Base-by-base conservation (phyloP, 2,888 invertebrate species). In the Aspidiotus rigidus region DNA sequence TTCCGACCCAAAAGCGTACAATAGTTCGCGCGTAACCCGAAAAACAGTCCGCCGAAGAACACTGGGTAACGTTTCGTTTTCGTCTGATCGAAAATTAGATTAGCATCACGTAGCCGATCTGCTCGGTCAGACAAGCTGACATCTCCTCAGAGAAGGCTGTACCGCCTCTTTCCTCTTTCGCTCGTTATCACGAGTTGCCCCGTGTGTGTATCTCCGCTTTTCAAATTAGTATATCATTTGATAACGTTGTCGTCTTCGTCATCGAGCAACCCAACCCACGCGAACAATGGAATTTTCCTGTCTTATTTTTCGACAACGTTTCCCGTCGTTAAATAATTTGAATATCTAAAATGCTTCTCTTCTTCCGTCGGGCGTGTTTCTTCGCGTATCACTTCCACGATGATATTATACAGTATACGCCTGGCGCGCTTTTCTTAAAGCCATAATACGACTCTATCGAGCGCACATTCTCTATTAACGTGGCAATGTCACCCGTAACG, bases 281-380 rank as follows among this genome's bases (percentile, higher is more conserved):
- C 16, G 39, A 59, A 59, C 59, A 59, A 59, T 59, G 28, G 17
- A 28, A 28, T 28, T 59, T 59, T 16, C 2, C 9, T 10, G 59
- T 59, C 59, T 59, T 59, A 59, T 59, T 59, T 59, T 28, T 59
- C 8, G 59, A 16, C 13, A 28, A 13, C 59, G 39, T 59, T 59
- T 59, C 59, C 59, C 9, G 59, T 59, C 16, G 59, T 28, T 17
- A 59, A 39, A 28, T 13, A 59, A 39, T 59, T 59, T 59, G 28
- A 59, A 59, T 59, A n/a, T 49, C 49, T 49, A 59, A 59, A 28
- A 39, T 39, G 28, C 13, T 59, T 13, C 59, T 59, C 39, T 59
- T 13, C 59, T 59, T 59, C 59, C 59, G 16, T 59, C 28, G 39
- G 10, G 11, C 10, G 15, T 15, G 15, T 13, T 17, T 55, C 56